Evolutionary conservation across 2,113 vertebrate genomes (phyloP).

Genomic region (Albula goreensis): DNA sequence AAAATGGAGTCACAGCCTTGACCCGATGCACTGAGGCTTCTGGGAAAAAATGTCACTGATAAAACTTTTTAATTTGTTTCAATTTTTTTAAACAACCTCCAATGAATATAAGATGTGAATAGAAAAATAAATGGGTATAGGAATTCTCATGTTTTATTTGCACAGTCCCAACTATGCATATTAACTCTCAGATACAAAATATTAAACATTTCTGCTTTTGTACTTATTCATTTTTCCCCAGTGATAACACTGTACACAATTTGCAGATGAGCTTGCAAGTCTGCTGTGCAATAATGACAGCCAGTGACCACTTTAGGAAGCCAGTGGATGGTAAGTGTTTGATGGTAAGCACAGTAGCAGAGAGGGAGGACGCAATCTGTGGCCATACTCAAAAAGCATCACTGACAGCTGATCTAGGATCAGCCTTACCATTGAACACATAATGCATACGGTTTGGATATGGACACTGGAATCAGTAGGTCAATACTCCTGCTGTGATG

Average conservation of each 20-base stretch:
- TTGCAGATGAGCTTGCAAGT: not conserved
- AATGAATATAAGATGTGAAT: too few relatives aligned
- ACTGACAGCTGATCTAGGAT: not conserved
- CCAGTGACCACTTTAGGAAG: not conserved
- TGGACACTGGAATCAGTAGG: not conserved
- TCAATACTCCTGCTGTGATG: too few relatives aligned
- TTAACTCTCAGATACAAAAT: too few relatives aligned
- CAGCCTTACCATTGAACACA: not conserved
- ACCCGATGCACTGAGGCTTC: not conserved
- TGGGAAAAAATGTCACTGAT: not conserved
- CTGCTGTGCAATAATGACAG: not conserved
- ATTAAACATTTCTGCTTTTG: too few relatives aligned
- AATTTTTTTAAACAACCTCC: too few relatives aligned
- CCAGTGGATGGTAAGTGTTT: not conserved
- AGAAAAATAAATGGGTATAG: too few relatives aligned
- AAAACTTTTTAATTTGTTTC: not conserved
- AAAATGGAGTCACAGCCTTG: not conserved
- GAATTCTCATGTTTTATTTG: too few relatives aligned
- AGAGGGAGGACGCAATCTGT: not conserved
- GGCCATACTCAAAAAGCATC: too few relatives aligned
- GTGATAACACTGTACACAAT: not conserved
- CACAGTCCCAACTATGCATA: too few relatives aligned
- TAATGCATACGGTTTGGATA: not conserved
- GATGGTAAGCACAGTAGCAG: not conserved
- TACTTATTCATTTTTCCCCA: too few relatives aligned